These are phyloP conservation scores for Flexamia atlantica DNA, from an alignment of 2,888 invertebrate genomes.

Conservation along the genomic window DNA sequence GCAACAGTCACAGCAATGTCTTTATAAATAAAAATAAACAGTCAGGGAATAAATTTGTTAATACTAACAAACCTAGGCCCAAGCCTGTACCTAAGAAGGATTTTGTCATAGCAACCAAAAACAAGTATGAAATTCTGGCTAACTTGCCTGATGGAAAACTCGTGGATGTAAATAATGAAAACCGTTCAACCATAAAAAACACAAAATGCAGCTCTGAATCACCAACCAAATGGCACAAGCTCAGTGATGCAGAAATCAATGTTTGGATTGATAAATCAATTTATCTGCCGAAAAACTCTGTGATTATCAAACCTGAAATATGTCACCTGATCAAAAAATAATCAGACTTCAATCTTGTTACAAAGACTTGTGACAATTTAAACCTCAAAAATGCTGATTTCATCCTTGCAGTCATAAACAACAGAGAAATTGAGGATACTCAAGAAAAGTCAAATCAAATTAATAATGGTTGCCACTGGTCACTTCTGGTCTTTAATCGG, in stretches of 20 bases:
- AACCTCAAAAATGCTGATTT: not conserved
- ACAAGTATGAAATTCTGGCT: too few relatives aligned
- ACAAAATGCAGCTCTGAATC: not conserved
- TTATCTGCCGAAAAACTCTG: not conserved
- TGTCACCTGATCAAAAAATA: not conserved
- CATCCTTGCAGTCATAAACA: not conserved
- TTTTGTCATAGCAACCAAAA: too few relatives aligned
- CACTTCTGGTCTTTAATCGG: not conserved
- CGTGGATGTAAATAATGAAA: too few relatives aligned
- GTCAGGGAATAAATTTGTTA: too few relatives aligned
- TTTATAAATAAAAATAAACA: too few relatives aligned
- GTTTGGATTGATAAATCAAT: not conserved
- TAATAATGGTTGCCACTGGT: constrained; percentile 1
- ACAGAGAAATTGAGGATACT: not conserved
- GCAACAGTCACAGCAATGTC: too few relatives aligned
- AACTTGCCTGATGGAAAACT: too few relatives aligned
- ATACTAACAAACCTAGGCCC: too few relatives aligned
- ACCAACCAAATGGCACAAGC: not conserved
- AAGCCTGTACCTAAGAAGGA: too few relatives aligned
- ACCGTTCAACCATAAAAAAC: not conserved
- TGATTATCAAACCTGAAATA: not conserved
- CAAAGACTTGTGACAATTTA: not conserved
- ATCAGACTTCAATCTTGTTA: not conserved
- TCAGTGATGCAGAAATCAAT: not conserved
- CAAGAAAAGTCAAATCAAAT: not conserved